These are phyloP conservation scores for Sander lucioperca DNA, from an alignment of 2,113 vertebrate genomes.

Conservation along the genomic window DNA sequence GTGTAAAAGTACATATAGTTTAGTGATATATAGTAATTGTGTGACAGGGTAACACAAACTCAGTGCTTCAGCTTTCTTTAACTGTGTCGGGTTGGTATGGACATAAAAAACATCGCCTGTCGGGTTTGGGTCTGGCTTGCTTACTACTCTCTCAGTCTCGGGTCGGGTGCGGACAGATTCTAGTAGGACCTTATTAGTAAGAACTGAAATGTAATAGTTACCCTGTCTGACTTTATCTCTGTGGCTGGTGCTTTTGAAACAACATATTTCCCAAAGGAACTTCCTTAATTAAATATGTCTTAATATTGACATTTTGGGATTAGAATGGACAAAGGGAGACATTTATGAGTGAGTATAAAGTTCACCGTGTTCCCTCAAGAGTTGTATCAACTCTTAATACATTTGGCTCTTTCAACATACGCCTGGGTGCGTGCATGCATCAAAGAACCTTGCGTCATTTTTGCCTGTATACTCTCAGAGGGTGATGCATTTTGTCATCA, in stretches of 20 bases:
- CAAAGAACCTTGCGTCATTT: not conserved
- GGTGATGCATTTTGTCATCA: slow-evolving; percentile 8
- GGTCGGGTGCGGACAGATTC: too few species aligned
- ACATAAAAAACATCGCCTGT: too few species aligned
- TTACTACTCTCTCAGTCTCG: too few species aligned
- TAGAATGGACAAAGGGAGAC: not conserved
- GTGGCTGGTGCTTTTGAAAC: not conserved
- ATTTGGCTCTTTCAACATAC: not conserved
- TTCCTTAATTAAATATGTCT: slow-evolving; percentile 15
- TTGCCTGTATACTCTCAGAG: too few species aligned
- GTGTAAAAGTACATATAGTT: too few species aligned
- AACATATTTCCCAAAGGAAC: not conserved
- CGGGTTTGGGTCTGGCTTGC: too few species aligned
- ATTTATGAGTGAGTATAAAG: slow-evolving; percentile 12
- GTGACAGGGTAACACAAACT: too few species aligned
- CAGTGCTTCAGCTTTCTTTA: too few species aligned
- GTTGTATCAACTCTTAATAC: slow-evolving; percentile 4
- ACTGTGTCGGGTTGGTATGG: too few species aligned
- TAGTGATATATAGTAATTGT: too few species aligned
- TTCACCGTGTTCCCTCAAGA: not conserved
- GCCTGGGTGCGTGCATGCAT: too few species aligned
- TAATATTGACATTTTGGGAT: not conserved
- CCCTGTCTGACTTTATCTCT: slow-evolving; percentile 15
- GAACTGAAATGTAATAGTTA: not conserved
- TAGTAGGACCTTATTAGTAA: not conserved